A percentile compares a stretch with the other conserved stretches of the same genome.
phyloP scores from a whole-genome alignment of 2,888 invertebrate genomes.

The Heteromyza rotundicornis region DNA sequence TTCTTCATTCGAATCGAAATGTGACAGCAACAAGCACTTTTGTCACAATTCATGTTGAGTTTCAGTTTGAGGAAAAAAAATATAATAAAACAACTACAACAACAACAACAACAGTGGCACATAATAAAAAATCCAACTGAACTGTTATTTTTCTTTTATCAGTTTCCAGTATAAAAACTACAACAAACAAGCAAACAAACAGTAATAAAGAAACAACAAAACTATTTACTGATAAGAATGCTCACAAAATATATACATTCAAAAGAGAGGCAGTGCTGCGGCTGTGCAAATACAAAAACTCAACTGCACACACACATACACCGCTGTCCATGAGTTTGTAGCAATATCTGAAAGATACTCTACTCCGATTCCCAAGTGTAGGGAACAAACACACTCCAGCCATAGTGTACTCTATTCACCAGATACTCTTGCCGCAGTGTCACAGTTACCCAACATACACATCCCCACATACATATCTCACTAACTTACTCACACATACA shows the following conservation, averaged over 20 bases:
- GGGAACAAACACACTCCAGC: too few relatives aligned
- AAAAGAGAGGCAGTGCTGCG: not conserved
- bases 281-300: conserved; percentile 6
- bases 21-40: not conserved
- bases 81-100: too few relatives aligned
- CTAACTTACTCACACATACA: not conserved
- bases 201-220: conserved; percentile 29
- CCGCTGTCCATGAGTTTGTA: too few relatives aligned
- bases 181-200: not conserved
- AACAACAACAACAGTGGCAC: not conserved
- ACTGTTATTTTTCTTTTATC: conserved; percentile 8
- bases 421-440: too few relatives aligned
- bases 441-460: too few relatives aligned
- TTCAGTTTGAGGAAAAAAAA: too few relatives aligned
- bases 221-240: conserved; percentile 51
- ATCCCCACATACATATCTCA: too few relatives aligned
- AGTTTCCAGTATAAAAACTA: conserved; percentile 1
- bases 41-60: not conserved
- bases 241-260: conserved; percentile 20
- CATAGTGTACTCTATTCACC: too few relatives aligned
- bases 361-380: too few relatives aligned
- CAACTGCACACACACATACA: conserved; percentile 10
- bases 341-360: too few relatives aligned
- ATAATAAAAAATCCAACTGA: not conserved
- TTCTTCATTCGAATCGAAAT: not conserved